Evolutionary conservation across 2,888 invertebrate species (phyloP), one percentile per base, ranked within the genome.

Genomic region (Tinea pellionella): DNA sequence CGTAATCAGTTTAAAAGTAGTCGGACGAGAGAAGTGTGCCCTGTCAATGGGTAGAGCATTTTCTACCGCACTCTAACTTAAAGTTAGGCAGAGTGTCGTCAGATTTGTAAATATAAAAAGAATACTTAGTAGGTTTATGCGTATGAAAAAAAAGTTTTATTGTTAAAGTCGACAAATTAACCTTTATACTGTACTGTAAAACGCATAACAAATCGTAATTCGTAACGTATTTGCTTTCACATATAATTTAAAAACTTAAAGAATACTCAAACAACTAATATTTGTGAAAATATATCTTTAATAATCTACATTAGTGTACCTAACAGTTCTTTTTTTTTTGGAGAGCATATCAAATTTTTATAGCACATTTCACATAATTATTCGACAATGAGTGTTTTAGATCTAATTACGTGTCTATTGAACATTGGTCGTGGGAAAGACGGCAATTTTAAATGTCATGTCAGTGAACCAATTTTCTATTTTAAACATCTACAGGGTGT

Each of bases 281-380:
- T 47, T 47, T 47, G 15, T 47, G 47, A 15, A 47, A 47, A 37
- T 37, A 37, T 47, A 16, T 47, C 13, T 16, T 16, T 15, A n/a
- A 13, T 15, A 47, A 9, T 47, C 16, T 15, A 47, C 47, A 47
- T 47, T 47, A 47, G 47, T 2, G 47, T 16, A 4, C 6, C n/a
- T n/a, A 24, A 24, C 24, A 24, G 24, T 3, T 3, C 24, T 24
- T 24, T 24, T 24, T 24, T 24, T 41, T 47, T 47, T 47, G 47
- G 47, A 47, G 47, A 47, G 47, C 47, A 47, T 47, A n/a, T n/a
- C 47, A 8, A 47, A 41, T n/a, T 9, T 47, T 47, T 47, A 47
- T 47, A 9, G 8, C 41, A 13, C 13, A 4, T 41, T 47, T 47
- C 47, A 47, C 47, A 47, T 47, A 15, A 15, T 47, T 47, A 47